Evolutionary conservation across 2,113 vertebrate genomes (phyloP), one percentile per base, ranked within the genome.

Genomic region (Solea senegalensis): DNA sequence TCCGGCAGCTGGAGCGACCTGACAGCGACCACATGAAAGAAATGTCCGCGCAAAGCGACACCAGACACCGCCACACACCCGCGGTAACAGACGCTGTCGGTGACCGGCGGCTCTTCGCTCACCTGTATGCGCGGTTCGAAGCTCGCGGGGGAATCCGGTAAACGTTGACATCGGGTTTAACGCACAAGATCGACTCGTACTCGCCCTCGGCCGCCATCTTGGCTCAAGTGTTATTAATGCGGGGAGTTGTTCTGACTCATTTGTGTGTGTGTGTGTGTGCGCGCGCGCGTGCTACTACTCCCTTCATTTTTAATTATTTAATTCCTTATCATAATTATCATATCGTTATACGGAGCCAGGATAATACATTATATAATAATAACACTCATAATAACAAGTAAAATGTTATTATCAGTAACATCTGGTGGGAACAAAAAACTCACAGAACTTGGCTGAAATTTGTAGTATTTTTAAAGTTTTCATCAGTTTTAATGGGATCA

Each of bases 71-170:
- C 34, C 34, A 34, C 34, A 34, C 34, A 34, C 34, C 34, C 0
- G 34, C 34, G 34, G 34, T 34, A 6, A 34, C 34, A 2, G 34
- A 34, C 34, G 34, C 34, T 34, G 34, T 34, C 34, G 34, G 3
- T 34, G 34, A 3, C 34, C 34, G 34, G 34, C 34, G 34, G 34
- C 34, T 34, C 34, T 34, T 6, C 34, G 3, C 54, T 77, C 78
- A 97, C 97, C 96, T 96, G 95, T 97, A 96, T 0, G 96, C 96
- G 58, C 96, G 96, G 88, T 97, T 98, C 34, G 97, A 97, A 6
- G 97, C 94, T 66, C 97, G 91, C 62, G 96, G 97, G 21, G 97
- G 96, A 83, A 98, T 98, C 76, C 96, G 94, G 77, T 96, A 98
- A 21, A 98, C 96, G 80, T 93, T 97, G 80, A 98, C 94, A 74